Base-by-base conservation (phyloP, 2,888 invertebrate species). In the Octonoba sinensis region DNA sequence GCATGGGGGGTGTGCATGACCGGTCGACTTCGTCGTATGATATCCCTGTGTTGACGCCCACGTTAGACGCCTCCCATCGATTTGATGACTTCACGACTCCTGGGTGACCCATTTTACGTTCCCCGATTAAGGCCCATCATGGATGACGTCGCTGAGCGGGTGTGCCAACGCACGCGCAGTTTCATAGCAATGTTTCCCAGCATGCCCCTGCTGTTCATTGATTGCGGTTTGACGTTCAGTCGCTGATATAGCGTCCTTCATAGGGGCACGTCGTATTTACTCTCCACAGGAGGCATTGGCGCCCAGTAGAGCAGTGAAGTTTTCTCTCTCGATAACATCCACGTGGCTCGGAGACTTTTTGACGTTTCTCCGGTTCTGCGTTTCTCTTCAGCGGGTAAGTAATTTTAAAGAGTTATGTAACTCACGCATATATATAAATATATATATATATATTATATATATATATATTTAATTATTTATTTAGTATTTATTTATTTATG, bases 41-140 rank as follows among this genome's bases (percentile, higher is more conserved):
- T 11, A 20, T 44, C 62, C 18, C 62, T 20, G 11, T 20, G 62
- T 62, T 44, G 46, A 62, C 62, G 62, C 62, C 62, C 62, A 62
- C 62, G 62, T 44, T 44, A 62, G 62, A 6, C 62, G 62, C 62
- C 62, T 46, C 62, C 46, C 62, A 62, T 62, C 62, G 62, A 62
- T 62, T 62, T 13, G 44, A 18, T 62, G 62, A 62, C 62, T 62
- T 62, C 62, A 62, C 62, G 62, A 62, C 62, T 62, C 46, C 18
- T 62, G 46, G 62, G 36, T 62, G 62, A 62, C 62, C 62, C 62
- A 62, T 62, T 62, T 62, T 62, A 62, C 62, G 62, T 46, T 18
- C 62, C 62, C 62, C 46, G 62, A 36, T 62, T 62, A 62, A 62
- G 46, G 62, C 8, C 18, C 44, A 62, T 22, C 62, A 62, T 18